Percentiles rank a stretch among this genome's conserved stretches.
Evolutionary conservation across 2,113 vertebrate species (phyloP).

Genomic region (Typhlomys cinereus): DNA sequence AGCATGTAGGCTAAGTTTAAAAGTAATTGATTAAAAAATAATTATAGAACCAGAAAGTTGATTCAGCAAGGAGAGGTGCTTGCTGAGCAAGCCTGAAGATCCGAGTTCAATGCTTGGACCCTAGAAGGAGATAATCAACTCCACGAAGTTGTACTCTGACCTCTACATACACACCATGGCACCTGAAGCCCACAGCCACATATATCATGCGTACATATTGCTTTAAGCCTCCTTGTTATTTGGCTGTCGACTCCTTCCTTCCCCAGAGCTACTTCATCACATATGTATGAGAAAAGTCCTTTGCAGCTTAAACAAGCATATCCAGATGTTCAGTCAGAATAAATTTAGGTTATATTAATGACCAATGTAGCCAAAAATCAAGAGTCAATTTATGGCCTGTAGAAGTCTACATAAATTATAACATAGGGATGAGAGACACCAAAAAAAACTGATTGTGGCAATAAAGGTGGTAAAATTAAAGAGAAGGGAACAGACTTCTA

Average conservation of each 20-base stretch:
- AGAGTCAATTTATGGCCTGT: neutral
- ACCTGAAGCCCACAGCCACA: too few species aligned
- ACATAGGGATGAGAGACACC: neutral
- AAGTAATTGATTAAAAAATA: too few species aligned
- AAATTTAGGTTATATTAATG: neutral
- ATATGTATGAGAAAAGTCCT: neutral
- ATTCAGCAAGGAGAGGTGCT: too few species aligned
- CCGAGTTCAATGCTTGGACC: too few species aligned
- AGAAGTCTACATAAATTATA: neutral
- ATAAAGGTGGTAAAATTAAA: neutral
- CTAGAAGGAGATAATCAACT: too few species aligned
- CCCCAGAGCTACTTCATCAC: neutral
- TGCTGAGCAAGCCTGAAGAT: too few species aligned
- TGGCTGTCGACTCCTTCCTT: neutral
- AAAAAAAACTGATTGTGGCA: neutral
- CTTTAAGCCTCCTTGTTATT: neutral
- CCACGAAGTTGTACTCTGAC: too few species aligned
- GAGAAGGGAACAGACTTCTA: neutral
- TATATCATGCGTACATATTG: neutral
- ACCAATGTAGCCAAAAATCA: neutral
- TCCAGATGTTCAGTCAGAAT: neutral
- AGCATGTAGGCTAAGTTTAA: too few species aligned
- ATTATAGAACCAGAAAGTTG: too few species aligned
- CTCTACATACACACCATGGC: too few species aligned
- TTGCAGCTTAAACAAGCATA: neutral